Evolutionary conservation across 2,113 vertebrate species (phyloP).

Genomic region (Cisticola juncidis): DNA sequence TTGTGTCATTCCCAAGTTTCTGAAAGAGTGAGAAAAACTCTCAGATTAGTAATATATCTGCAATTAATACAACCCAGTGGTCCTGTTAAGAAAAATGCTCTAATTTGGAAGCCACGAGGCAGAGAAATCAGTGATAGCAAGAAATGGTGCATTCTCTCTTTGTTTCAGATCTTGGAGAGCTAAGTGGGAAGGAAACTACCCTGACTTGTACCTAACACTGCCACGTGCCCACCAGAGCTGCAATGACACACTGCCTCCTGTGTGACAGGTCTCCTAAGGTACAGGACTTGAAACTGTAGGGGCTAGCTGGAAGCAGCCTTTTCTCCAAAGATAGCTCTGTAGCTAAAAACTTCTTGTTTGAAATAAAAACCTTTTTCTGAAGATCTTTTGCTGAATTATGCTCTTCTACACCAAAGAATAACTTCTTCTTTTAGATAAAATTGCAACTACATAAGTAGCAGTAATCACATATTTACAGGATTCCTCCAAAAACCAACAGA

Average conservation of each 20-base stretch:
- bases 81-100: background rate
- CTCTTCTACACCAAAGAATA: background rate
- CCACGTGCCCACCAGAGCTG: background rate
- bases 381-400: background rate
- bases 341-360: background rate
- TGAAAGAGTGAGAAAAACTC: constrained; percentile 48
- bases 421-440: background rate
- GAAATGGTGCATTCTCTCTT: background rate
- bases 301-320: background rate
- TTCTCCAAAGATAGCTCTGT: background rate
- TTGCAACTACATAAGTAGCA: background rate
- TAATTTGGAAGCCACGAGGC: background rate
- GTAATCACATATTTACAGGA: background rate
- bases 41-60: background rate
- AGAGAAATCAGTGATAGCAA: background rate
- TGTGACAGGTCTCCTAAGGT: background rate
- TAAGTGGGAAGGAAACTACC: background rate
- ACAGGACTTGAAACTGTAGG: background rate
- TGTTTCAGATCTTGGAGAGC: background rate
- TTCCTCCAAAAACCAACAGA: background rate
- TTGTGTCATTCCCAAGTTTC: constrained; percentile 75
- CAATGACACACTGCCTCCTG: background rate
- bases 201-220: background rate
- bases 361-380: background rate
- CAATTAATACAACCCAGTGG: background rate